Evolutionary conservation across 2,113 vertebrate genomes (phyloP).

Genomic region (Rhea americana): DNA sequence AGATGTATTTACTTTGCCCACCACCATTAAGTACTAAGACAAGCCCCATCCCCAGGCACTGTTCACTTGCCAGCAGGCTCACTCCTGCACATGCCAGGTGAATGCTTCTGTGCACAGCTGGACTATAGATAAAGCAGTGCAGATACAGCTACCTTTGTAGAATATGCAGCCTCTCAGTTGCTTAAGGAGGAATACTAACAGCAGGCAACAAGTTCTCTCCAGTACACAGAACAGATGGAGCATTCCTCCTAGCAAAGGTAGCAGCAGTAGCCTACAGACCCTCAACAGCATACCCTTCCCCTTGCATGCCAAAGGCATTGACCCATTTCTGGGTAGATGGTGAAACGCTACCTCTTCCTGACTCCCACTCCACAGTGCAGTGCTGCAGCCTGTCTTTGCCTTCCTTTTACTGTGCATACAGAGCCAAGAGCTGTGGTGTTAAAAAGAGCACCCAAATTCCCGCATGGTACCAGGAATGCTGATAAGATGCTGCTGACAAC

Average conservation of each 20-base stretch:
- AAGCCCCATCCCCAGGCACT: no score
- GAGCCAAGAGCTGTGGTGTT: not conserved
- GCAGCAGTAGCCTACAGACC: not conserved
- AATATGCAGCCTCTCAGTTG: no score
- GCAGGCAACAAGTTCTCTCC: no score
- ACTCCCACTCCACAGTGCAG: not conserved
- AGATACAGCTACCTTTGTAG: no score
- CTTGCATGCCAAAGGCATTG: not conserved
- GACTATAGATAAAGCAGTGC: no score
- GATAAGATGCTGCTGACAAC: no score
- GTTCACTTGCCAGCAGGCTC: no score
- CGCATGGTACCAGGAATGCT: no score
- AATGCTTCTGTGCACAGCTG: no score
- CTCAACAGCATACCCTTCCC: not conserved
- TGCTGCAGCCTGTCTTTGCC: not conserved
- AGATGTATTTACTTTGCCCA: no score
- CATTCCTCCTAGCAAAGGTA: not conserved
- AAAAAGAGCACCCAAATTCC: not conserved
- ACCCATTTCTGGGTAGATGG: not conserved
- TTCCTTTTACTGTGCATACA: accelerated
- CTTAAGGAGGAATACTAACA: not conserved
- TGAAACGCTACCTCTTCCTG: not conserved
- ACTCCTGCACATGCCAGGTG: no score
- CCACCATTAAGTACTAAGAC: no score
- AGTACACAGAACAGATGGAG: not conserved